Percentiles rank a stretch among this genome's conserved stretches.
These are phyloP conservation scores for Misgurnus mizolepis DNA, from an alignment of 2,113 vertebrate species.

Conservation along the genomic window DNA sequence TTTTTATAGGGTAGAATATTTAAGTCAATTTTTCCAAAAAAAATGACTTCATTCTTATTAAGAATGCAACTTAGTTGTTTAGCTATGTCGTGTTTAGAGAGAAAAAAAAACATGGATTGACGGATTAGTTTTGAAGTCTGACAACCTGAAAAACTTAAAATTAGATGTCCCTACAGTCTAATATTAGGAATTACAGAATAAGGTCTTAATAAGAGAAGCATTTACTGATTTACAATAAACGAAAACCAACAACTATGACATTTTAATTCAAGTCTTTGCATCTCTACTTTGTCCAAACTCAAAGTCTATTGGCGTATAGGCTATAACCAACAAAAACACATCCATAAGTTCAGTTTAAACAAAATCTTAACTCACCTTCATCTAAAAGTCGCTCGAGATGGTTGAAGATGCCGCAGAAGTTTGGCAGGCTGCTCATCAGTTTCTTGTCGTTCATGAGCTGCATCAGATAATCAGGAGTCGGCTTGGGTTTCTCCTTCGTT, in stretches of 20 bases:
- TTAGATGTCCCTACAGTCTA: too few species aligned
- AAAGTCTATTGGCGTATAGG: not conserved
- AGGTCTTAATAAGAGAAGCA: not conserved
- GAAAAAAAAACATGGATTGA: too few species aligned
- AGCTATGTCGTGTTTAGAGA: too few species aligned
- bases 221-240: not conserved
- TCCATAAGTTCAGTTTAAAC: not conserved
- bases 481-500: conserved; percentile 96
- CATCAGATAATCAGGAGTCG: conserved; percentile 97
- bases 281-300: not conserved
- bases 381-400: conserved; percentile 96
- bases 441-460: conserved; percentile 99
- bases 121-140: too few species aligned
- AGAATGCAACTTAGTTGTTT: too few species aligned
- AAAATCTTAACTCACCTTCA: conserved; percentile 79
- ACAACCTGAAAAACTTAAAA: too few species aligned
- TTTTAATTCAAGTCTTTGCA: too few species aligned
- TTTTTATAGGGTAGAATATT: too few species aligned
- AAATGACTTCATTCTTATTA: too few species aligned
- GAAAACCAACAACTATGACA: not conserved
- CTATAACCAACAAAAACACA: not conserved
- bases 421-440: conserved; percentile 96
- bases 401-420: conserved; percentile 99
- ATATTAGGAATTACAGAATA: too few species aligned
- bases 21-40: too few species aligned